phyloP scores from a whole-genome alignment of 2,797 vertebrate species.

The Dermochelys coriacea region DNA sequence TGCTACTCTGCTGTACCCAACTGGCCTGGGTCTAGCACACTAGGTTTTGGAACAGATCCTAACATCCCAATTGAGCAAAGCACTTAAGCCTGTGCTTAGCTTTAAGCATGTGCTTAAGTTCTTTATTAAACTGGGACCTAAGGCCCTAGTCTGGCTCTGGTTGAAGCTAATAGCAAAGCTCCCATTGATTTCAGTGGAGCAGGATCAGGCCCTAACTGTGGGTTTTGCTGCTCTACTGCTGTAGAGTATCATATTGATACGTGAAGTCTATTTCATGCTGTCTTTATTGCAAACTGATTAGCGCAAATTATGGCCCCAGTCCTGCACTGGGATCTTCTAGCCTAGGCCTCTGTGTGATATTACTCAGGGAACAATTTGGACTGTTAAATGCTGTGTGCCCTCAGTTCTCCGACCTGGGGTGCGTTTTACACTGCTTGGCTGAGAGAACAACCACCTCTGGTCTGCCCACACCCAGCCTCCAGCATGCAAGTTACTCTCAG shows the following conservation, averaged over 20 bases:
- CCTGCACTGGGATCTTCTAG: neutral
- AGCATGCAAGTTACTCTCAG: too few relatives aligned
- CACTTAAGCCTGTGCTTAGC: neutral
- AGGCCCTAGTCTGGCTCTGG: neutral
- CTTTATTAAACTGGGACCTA: neutral
- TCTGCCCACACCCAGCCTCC: too few relatives aligned
- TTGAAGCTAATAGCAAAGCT: neutral
- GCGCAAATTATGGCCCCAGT: neutral
- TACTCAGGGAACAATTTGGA: too few relatives aligned
- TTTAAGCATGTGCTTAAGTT: neutral
- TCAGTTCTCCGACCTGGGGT: too few relatives aligned
- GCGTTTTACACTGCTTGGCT: too few relatives aligned
- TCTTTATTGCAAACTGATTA: neutral
- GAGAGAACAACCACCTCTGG: too few relatives aligned
- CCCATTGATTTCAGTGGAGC: neutral
- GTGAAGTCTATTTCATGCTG: neutral
- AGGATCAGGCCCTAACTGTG: neutral
- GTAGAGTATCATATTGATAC: neutral
- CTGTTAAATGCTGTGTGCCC: too few relatives aligned
- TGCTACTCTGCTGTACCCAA: too few relatives aligned
- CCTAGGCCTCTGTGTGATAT: too few relatives aligned
- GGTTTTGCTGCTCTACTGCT: neutral
- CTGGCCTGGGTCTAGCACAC: too few relatives aligned
- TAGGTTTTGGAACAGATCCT: neutral
- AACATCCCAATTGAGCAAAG: neutral